phyloP scores from a whole-genome alignment of 2,888 invertebrate genomes.

The Cephalotes varians region DNA sequence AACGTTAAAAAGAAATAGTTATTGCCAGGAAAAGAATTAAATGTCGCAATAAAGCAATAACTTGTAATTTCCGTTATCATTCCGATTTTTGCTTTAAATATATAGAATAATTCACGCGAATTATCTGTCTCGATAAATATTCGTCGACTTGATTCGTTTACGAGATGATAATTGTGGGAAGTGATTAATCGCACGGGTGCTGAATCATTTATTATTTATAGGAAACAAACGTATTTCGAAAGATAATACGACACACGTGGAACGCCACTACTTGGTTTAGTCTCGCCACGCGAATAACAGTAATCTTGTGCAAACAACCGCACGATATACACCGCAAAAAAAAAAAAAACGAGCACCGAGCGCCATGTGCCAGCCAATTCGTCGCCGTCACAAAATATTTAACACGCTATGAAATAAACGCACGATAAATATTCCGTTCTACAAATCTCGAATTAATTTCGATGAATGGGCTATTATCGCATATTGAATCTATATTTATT shows the following conservation, averaged over 20 bases:
- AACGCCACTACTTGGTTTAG: background rate
- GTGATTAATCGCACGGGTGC: background rate
- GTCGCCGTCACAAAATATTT: slow-evolving; percentile 6
- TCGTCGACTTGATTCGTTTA: background rate
- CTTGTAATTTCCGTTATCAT: background rate
- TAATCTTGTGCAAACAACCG: background rate
- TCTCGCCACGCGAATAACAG: background rate
- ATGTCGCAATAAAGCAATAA: background rate
- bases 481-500: background rate
- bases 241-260: background rate
- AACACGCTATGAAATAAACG: background rate
- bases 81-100: background rate
- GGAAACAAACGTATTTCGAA: slow-evolving; percentile 7
- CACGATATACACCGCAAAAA: background rate
- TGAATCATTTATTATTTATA: slow-evolving; percentile 7
- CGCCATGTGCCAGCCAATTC: background rate
- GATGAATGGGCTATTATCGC: background rate
- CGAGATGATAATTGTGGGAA: background rate
- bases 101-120: background rate
- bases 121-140: background rate
- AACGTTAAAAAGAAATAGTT: background rate
- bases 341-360: background rate
- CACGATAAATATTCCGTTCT: background rate
- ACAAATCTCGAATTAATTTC: background rate
- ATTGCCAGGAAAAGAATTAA: background rate